Conservation (phyloP, 1,140 invertebrate genomes). For the Drosophila lacteicornis region DNA sequence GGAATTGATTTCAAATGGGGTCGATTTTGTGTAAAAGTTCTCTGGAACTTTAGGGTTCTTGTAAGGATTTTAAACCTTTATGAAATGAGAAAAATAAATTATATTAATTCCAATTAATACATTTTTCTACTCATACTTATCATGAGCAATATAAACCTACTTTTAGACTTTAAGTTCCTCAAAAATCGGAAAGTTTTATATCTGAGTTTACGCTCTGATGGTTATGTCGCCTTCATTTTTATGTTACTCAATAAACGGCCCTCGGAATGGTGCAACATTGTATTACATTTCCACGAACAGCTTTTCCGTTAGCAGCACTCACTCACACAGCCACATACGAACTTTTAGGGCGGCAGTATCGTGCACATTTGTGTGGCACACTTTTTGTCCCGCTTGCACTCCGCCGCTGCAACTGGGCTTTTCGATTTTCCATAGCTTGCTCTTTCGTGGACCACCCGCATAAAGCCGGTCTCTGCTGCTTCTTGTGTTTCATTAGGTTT, state of each 20-base stretch:
- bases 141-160: background rate
- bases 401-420: background rate
- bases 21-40: background rate
- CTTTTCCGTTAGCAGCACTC: conserved; percentile 34
- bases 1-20: conserved; percentile 17
- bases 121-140: background rate
- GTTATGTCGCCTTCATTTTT: background rate
- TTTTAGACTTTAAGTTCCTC: background rate
- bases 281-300: conserved; percentile 40
- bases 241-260: conserved; percentile 27
- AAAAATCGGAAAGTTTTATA: background rate
- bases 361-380: conserved; percentile 38
- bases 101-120: no score
- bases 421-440: conserved; percentile 18
- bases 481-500: conserved; percentile 29
- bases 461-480: conserved; percentile 30
- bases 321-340: conserved; percentile 22
- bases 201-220: background rate
- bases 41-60: background rate
- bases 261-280: conserved; percentile 42
- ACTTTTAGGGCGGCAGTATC: conserved; percentile 32
- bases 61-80: background rate
- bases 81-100: background rate
- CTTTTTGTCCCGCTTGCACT: conserved; percentile 31
- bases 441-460: conserved; percentile 50